Evolutionary conservation across 2,888 invertebrate species (phyloP), one percentile per base, ranked within the genome.

Genomic region (Lacanobia wlatinum): DNA sequence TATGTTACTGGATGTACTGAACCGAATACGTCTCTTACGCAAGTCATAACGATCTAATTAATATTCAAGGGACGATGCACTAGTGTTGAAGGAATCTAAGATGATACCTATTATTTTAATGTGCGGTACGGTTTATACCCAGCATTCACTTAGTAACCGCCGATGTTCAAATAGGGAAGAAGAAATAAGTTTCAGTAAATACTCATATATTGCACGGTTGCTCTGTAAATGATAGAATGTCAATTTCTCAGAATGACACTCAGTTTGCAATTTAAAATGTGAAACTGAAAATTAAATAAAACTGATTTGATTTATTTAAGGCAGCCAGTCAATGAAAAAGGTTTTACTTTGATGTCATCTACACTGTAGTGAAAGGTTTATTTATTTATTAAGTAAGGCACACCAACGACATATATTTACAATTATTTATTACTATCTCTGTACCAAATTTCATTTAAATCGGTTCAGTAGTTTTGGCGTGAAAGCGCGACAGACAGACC

Each of bases 11-110:
- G n/a, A 50, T 40, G 63, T 56, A 72, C 46, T 61, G 34, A 16
- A 50, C 34, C 63, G 53, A 68, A 64, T 55, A 56, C 21, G 58
- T 40, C 18, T 74, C 43, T 77, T 70, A 76, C 40, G 70, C 21
- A 76, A 72, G 46, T 66, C 60, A 63, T 69, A 76, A 68, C 14
- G 43, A 78, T 61, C 68, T 73, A 50, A 73, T 74, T 72, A 78
- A 72, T 73, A 62, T 84, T 84, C 69, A 70, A 72, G 34, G n/a
- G 55, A 40, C 70, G 50, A 23, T 68, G 64, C 56, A 55, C 56
- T 66, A 40, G 56, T 76, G 52, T 70, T 64, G 23, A 66, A 63
- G 60, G 52, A 73, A 59, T 73, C 34, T 67, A 18, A 58, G 67
- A 40, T 60, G 60, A 64, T 21, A 64, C 21, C n/a, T 38, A 78